Evolutionary conservation across 2,113 vertebrate genomes (phyloP).

Genomic region (Panurus biarmicus): DNA sequence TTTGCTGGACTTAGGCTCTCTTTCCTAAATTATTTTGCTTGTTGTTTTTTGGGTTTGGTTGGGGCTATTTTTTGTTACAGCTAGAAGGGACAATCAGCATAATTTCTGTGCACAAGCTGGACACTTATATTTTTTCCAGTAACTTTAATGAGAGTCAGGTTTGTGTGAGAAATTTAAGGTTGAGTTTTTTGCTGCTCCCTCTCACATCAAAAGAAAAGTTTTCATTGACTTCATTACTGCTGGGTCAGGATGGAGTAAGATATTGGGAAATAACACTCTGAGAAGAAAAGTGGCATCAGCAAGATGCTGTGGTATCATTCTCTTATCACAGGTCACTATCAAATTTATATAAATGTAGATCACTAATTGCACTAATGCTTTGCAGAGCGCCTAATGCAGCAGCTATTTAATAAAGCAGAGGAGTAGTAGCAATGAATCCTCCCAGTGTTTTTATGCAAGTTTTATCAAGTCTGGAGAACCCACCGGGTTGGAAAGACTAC

Average conservation of each 20-base stretch:
- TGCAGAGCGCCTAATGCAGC: background rate
- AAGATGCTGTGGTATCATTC: background rate
- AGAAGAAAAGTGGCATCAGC: conserved; percentile 32
- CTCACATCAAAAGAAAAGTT: conserved; percentile 30
- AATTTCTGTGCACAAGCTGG: background rate
- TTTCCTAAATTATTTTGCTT: background rate
- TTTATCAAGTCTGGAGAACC: conserved; percentile 12
- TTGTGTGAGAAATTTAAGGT: background rate
- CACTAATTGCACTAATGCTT: background rate
- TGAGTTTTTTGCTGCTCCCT: background rate
- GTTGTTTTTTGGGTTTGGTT: background rate
- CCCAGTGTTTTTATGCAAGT: conserved; percentile 25
- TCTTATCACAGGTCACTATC: conserved; percentile 8
- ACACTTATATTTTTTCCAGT: background rate
- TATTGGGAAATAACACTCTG: conserved; percentile 5
- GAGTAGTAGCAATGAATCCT: background rate
- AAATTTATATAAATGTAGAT: conserved; percentile 15
- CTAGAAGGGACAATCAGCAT: conserved; percentile 6
- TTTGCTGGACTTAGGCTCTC: background rate
- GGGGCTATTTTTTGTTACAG: background rate
- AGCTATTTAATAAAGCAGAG: conserved; percentile 2
- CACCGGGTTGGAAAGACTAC: background rate
- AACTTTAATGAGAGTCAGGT: conserved; percentile 10
- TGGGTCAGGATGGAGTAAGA: conserved; percentile 2
- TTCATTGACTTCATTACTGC: conserved; percentile 30